A percentile compares a stretch with the other conserved stretches of the same genome.
Conservation (phyloP, 2,888 invertebrate genomes). For the Pterobdella sp. region DNA sequence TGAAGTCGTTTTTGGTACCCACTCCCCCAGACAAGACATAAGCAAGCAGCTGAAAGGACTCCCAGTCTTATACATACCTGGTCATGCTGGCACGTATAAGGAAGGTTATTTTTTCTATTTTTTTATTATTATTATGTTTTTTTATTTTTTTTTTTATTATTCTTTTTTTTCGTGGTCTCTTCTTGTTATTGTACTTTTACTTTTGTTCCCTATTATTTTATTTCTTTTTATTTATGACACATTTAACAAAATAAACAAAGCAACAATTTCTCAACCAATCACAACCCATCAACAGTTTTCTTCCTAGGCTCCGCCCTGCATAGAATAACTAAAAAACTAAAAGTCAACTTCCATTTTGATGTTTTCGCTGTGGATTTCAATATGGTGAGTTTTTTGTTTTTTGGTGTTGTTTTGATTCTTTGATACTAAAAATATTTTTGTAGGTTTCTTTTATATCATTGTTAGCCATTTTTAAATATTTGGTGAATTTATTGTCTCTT, state of each 20-base stretch:
- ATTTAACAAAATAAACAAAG: too few species aligned
- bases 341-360: constrained; percentile 68
- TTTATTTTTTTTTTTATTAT: constrained; percentile 6
- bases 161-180: background rate
- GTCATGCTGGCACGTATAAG: constrained; percentile 85
- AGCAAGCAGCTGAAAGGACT: constrained; percentile 58
- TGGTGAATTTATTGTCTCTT: too few species aligned
- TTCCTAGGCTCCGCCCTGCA: constrained; percentile 86
- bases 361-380: constrained; percentile 83
- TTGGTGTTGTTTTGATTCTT: background rate
- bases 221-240: constrained; percentile 21
- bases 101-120: constrained; percentile 59
- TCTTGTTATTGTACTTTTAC: background rate
- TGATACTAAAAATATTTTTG: background rate
- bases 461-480: too few species aligned
- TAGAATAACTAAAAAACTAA: constrained; percentile 67
- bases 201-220: background rate
- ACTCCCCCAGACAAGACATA: background rate
- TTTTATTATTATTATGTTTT: background rate
- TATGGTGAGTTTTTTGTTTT: constrained; percentile 54
- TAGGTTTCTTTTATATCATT: too few species aligned
- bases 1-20: background rate
- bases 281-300: too few species aligned
- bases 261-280: too few species aligned
- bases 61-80: constrained; percentile 87